Evolutionary conservation across 2,888 invertebrate species (phyloP).

Genomic region (Acanthosepion esculentum): DNA sequence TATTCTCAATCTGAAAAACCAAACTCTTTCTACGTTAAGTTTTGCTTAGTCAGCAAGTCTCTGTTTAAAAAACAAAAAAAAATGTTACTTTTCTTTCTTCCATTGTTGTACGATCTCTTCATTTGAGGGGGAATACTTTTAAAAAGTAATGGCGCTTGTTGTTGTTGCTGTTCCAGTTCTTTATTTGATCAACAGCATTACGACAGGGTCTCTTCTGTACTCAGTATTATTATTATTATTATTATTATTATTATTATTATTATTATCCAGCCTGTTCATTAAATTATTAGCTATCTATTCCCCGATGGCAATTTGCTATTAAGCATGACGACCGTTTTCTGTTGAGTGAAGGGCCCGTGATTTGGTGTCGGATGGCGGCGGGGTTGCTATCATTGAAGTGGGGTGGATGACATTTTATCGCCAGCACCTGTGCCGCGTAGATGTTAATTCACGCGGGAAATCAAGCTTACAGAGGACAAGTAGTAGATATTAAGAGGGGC

Average conservation of each 20-base stretch:
- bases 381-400: not conserved
- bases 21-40: too few relatives aligned
- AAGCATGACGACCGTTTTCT: conserved; percentile 17
- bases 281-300: conserved; percentile 17
- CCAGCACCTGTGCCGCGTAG: conserved; percentile 7
- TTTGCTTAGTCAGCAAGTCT: too few relatives aligned
- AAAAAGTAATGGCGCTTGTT: too few relatives aligned
- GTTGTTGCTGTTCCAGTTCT: too few relatives aligned
- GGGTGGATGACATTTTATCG: not conserved
- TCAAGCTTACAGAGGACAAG: not conserved
- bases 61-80: too few relatives aligned
- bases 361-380: not conserved
- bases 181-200: too few relatives aligned
- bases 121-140: too few relatives aligned
- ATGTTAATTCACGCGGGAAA: conserved; percentile 22
- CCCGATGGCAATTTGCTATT: not conserved
- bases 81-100: too few relatives aligned
- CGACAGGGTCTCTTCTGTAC: too few relatives aligned
- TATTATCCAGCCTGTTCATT: not conserved
- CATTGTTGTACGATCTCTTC: too few relatives aligned
- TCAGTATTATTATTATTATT: not conserved
- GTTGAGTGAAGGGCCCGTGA: not conserved
- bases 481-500: not conserved
- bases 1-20: too few relatives aligned
- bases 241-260: not conserved